Conservation (phyloP, 1,140 invertebrate species). For the Bacillus rossius region DNA sequence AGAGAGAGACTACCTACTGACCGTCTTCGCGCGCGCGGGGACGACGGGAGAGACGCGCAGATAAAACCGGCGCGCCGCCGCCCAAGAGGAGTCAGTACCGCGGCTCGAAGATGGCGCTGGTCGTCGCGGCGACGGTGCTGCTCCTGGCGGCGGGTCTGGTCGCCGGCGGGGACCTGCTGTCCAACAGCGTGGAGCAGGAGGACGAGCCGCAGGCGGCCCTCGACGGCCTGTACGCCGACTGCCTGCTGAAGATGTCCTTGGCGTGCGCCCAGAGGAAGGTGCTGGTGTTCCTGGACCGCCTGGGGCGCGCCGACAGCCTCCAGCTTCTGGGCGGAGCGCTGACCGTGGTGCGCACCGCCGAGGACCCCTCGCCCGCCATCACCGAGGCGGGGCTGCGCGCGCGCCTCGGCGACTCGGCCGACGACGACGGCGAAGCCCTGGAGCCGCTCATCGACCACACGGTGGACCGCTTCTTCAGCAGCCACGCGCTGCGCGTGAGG, state of each 20-base stretch:
- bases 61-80: too few relatives aligned
- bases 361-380: slow-evolving; percentile 19
- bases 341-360: slow-evolving; percentile 27
- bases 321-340: slow-evolving; percentile 25
- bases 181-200: slow-evolving; percentile 1
- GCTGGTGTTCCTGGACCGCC: slow-evolving; percentile 24
- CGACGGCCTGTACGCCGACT: slow-evolving; percentile 25
- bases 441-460: background rate
- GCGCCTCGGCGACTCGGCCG: background rate
- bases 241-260: slow-evolving; percentile 23
- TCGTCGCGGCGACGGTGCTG: too few relatives aligned
- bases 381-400: slow-evolving; percentile 24
- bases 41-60: too few relatives aligned
- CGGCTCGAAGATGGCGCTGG: too few relatives aligned
- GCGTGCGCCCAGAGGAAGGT: slow-evolving; percentile 29
- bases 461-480: background rate
- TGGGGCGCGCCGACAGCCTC: slow-evolving; percentile 22
- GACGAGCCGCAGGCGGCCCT: slow-evolving; percentile 17
- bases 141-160: too few relatives aligned
- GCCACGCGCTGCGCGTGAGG: background rate
- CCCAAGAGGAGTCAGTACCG: too few relatives aligned
- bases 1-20: too few relatives aligned
- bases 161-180: slow-evolving; percentile 8
- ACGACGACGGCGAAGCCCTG: background rate
- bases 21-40: too few relatives aligned